These are phyloP conservation scores for Crocidura indochinensis DNA, from an alignment of 2,797 vertebrate genomes.

Conservation along the genomic window DNA sequence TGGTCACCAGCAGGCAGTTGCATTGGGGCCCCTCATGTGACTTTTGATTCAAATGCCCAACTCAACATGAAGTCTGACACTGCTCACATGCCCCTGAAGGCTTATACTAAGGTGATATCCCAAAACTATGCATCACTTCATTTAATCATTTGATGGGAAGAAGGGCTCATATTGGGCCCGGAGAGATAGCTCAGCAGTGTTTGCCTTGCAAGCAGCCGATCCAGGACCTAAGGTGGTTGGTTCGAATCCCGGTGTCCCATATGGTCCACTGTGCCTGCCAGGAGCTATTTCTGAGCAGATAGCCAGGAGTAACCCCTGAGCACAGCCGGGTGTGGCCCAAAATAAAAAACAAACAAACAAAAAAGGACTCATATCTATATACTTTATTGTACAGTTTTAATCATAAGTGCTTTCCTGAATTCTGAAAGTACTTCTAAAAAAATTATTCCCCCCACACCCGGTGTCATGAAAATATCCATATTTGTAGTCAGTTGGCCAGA, in stretches of 20 bases:
- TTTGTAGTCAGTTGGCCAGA: not conserved
- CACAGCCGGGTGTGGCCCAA: too few species aligned
- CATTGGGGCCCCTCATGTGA: not conserved
- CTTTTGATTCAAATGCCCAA: not conserved
- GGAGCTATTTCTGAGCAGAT: too few species aligned
- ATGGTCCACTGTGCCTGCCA: too few species aligned
- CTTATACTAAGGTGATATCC: not conserved
- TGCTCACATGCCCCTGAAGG: not conserved
- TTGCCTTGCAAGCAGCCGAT: too few species aligned
- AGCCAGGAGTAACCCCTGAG: too few species aligned
- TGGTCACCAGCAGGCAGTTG: not conserved
- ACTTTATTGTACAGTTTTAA: not conserved
- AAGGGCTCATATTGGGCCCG: too few species aligned
- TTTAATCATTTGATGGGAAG: not conserved
- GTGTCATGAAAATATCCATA: not conserved
- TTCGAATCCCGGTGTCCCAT: too few species aligned
- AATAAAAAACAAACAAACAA: too few species aligned
- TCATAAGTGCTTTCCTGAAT: not conserved
- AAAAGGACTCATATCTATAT: too few species aligned
- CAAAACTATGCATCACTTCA: not conserved
- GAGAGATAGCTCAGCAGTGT: too few species aligned
- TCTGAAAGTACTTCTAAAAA: not conserved
- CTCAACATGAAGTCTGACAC: not conserved
- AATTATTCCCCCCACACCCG: not conserved
- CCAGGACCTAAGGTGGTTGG: too few species aligned